These are phyloP conservation scores for Netelia inedita DNA, from an alignment of 2,888 invertebrate genomes.

Conservation along the genomic window DNA sequence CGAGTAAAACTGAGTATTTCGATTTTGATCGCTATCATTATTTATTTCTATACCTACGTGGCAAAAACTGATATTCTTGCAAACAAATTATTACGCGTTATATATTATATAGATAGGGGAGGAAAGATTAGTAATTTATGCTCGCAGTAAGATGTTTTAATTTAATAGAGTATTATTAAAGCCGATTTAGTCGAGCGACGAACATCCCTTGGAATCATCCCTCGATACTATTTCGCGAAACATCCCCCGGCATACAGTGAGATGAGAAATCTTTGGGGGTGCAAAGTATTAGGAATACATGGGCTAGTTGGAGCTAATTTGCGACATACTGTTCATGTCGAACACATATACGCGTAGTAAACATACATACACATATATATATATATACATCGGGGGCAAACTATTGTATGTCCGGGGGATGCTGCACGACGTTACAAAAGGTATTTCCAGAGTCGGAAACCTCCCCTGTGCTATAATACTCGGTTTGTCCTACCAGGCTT, in stretches of 20 bases:
- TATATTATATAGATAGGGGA: too few relatives aligned
- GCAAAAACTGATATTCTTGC: too few relatives aligned
- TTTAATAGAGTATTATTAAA: neutral
- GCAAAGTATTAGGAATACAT: constrained; percentile 77
- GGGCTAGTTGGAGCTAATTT: constrained; percentile 63
- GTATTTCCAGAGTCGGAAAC: constrained; percentile 59
- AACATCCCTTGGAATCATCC: too few relatives aligned
- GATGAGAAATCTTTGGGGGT: constrained; percentile 79
- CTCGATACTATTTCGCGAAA: constrained; percentile 52
- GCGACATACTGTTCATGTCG: constrained; percentile 65
- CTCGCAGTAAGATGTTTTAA: neutral
- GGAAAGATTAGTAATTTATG: too few relatives aligned
- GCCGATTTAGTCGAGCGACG: too few relatives aligned
- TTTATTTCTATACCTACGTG: too few relatives aligned
- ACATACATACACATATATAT: constrained; percentile 13
- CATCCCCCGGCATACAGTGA: constrained; percentile 68
- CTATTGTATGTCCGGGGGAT: constrained; percentile 69
- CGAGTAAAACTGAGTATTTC: too few relatives aligned
- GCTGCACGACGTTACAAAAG: constrained; percentile 66
- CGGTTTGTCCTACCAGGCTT: constrained; percentile 27
- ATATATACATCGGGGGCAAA: constrained; percentile 17
- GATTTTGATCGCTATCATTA: too few relatives aligned
- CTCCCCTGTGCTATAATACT: constrained; percentile 36
- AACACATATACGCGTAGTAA: constrained; percentile 10
- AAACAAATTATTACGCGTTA: too few relatives aligned